These are phyloP conservation scores for Eurosta solidaginis DNA, from an alignment of 1,140 invertebrate species.

Conservation along the genomic window DNA sequence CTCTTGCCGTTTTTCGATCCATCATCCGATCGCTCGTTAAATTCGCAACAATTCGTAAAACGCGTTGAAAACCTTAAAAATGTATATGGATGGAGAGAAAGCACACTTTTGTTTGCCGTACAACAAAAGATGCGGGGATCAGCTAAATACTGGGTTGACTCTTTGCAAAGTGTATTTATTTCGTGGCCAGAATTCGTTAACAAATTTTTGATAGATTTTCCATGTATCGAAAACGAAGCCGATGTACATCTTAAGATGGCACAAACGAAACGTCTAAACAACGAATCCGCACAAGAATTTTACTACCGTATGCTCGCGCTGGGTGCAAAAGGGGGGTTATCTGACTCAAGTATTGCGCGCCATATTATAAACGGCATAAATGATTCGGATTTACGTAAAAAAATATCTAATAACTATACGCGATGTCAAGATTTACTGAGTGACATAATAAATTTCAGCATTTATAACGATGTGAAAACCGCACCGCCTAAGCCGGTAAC, in stretches of 20 bases:
- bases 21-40: not conserved
- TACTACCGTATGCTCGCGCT: not conserved
- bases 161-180: too few relatives aligned
- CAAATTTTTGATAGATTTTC: too few relatives aligned
- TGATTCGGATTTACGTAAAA: not conserved
- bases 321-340: not conserved
- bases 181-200: too few relatives aligned
- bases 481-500: not conserved
- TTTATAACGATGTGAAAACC: conserved; percentile 7
- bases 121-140: too few relatives aligned
- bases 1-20: too few relatives aligned
- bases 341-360: not conserved
- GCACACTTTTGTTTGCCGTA: conserved; percentile 7
- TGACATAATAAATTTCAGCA: conserved; percentile 10
- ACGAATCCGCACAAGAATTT: not conserved
- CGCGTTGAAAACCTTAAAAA: not conserved
- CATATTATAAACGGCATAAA: conserved; percentile 18
- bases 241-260: too few relatives aligned
- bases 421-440: not conserved
- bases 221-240: not conserved
- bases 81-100: not conserved
- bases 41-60: not conserved
- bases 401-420: not conserved
- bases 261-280: too few relatives aligned
- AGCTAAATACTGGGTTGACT: too few relatives aligned